These are phyloP conservation scores for Falco berigora DNA, from an alignment of 2,797 vertebrate species.

Conservation along the genomic window DNA sequence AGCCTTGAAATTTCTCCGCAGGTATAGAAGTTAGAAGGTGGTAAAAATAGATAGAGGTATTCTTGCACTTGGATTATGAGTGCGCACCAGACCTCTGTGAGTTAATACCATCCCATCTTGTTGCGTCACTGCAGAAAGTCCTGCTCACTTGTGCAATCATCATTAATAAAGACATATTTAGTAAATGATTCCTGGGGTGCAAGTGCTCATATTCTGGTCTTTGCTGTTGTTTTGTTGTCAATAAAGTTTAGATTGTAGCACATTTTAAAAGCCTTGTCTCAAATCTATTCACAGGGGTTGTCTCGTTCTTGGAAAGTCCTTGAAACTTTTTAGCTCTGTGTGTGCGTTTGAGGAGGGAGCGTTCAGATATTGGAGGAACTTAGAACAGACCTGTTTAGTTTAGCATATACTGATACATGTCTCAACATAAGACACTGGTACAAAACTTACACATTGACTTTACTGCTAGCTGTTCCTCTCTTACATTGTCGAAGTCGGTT, in stretches of 20 bases:
- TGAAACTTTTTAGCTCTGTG: not conserved
- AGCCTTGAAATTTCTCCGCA: not conserved
- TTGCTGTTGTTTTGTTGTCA: not conserved
- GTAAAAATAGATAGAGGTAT: not conserved
- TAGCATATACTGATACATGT: not conserved
- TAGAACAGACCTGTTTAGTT: not conserved
- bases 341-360: not conserved
- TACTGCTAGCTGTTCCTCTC: not conserved
- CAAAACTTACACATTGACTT: not conserved
- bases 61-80: not conserved
- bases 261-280: not conserved
- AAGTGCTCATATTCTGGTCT: not conserved
- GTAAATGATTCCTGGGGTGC: not conserved
- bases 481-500: not conserved
- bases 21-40: not conserved
- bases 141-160: not conserved
- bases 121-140: not conserved
- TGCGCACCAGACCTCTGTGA: not conserved
- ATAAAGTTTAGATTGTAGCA: not conserved
- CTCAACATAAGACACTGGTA: not conserved
- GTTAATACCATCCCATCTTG: not conserved
- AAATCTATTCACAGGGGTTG: not conserved
- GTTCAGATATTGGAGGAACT: not conserved
- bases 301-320: not conserved
- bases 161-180: constrained; percentile 36